Conservation (phyloP, 2,888 invertebrate species). For the Hanleya hanleyi region DNA sequence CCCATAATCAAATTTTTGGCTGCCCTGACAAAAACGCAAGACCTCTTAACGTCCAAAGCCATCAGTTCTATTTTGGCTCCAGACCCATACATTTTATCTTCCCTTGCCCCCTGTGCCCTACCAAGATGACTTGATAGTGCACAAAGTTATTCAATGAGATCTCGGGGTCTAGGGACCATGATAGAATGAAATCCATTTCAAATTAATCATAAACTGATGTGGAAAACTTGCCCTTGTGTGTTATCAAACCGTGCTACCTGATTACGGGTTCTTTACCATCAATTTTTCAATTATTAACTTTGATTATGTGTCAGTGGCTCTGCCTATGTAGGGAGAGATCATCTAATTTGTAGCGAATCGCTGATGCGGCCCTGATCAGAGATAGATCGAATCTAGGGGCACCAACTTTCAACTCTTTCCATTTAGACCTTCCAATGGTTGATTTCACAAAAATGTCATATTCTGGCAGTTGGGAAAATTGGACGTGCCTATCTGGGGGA, state of each 20-base stretch:
- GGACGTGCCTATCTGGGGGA: not conserved
- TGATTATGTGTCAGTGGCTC: not conserved
- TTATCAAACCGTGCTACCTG: not conserved
- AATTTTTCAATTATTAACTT: conserved; percentile 6
- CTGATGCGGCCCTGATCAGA: not conserved
- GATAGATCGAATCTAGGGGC: not conserved
- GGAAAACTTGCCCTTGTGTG: not conserved
- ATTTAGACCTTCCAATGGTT: not conserved
- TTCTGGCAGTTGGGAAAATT: not conserved
- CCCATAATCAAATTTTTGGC: not conserved
- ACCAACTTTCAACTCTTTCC: not conserved
- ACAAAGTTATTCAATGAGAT: not conserved
- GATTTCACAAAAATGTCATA: conserved; percentile 9
- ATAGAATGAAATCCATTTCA: not conserved
- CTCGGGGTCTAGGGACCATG: not conserved
- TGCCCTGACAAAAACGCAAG: not conserved
- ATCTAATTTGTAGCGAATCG: not conserved
- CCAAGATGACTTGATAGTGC: conserved; percentile 1
- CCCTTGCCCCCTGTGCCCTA: not conserved
- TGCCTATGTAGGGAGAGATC: not conserved
- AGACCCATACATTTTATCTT: not conserved
- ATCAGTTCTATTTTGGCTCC: not conserved
- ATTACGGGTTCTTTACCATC: not conserved
- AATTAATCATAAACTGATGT: not conserved
- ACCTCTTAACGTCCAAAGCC: not conserved